phyloP scores from a whole-genome alignment of 64 coral and sea anemone species.

The Orbicella faveolata region DNA sequence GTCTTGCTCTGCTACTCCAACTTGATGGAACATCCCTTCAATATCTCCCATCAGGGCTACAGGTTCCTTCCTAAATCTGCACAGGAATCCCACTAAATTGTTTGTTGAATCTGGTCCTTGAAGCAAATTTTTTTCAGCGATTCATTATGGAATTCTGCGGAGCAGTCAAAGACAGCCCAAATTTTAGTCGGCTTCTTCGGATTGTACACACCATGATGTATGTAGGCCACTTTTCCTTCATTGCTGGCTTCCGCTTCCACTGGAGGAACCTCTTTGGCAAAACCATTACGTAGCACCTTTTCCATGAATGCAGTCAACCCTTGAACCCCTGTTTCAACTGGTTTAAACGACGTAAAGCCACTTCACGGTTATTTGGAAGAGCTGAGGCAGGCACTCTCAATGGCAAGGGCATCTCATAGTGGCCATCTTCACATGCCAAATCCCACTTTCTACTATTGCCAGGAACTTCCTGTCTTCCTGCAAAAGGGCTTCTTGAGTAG shows the following conservation, averaged over 20 bases:
- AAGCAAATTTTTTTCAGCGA: constrained; percentile 46
- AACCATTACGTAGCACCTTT: background rate
- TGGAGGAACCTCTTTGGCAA: background rate
- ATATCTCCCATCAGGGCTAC: constrained; percentile 51
- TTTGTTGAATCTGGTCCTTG: constrained; percentile 63
- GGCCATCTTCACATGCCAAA: constrained; percentile 30
- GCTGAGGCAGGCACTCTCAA: background rate
- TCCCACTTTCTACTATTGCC: background rate
- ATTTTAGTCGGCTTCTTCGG: constrained; percentile 5
- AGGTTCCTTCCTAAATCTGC: constrained; percentile 26
- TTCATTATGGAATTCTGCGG: constrained; percentile 12
- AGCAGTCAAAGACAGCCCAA: constrained; percentile 21
- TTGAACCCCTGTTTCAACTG: constrained; percentile 28
- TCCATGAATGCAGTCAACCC: constrained; percentile 38
- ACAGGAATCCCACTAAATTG: constrained; percentile 39
- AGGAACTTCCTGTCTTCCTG: constrained; percentile 31
- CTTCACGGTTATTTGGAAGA: constrained; percentile 45
- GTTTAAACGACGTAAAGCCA: constrained; percentile 33
- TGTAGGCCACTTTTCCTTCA: background rate
- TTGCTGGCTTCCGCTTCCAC: background rate
- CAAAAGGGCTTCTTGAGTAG: background rate
- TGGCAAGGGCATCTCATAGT: constrained; percentile 47
- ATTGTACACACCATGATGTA: constrained; percentile 40
- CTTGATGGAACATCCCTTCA: constrained; percentile 8
- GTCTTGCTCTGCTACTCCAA: background rate